These are phyloP conservation scores for Rhabdomys dilectus DNA, from an alignment of 2,113 vertebrate genomes.

Conservation along the genomic window DNA sequence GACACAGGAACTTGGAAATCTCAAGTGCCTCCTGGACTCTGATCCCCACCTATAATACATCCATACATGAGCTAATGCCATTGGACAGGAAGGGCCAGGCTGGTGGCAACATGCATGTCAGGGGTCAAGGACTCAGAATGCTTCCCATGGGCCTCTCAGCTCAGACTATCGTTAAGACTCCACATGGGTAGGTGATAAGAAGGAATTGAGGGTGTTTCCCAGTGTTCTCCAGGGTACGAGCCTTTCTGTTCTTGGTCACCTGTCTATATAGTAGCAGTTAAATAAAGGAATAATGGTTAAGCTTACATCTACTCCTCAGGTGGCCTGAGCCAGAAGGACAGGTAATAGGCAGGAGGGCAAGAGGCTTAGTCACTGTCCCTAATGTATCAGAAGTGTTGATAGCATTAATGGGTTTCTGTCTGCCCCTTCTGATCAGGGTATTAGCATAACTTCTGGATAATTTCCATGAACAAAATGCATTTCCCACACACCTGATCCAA, in stretches of 20 bases:
- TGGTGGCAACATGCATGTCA: not conserved
- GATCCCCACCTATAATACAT: not conserved
- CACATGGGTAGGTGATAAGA: not conserved
- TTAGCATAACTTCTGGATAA: not conserved
- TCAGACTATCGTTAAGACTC: not conserved
- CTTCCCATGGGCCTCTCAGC: not conserved
- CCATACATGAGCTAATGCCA: not conserved
- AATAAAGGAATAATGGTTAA: not conserved
- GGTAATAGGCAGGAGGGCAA: not conserved
- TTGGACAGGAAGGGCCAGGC: not conserved
- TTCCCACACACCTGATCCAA: not conserved
- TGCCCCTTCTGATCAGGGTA: not conserved
- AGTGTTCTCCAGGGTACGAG: not conserved
- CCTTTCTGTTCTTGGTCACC: not conserved
- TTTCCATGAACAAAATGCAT: not conserved
- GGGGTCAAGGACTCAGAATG: not conserved
- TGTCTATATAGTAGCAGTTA: not conserved
- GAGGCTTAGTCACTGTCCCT: not conserved
- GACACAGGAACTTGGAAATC: not conserved
- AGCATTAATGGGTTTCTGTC: accelerated
- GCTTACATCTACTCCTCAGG: not conserved
- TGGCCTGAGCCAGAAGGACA: not conserved
- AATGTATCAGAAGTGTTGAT: accelerated
- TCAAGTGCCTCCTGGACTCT: not conserved
- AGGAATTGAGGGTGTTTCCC: not conserved